Conservation (phyloP, 2,113 vertebrate genomes). For the Podocnemis expansa region DNA sequence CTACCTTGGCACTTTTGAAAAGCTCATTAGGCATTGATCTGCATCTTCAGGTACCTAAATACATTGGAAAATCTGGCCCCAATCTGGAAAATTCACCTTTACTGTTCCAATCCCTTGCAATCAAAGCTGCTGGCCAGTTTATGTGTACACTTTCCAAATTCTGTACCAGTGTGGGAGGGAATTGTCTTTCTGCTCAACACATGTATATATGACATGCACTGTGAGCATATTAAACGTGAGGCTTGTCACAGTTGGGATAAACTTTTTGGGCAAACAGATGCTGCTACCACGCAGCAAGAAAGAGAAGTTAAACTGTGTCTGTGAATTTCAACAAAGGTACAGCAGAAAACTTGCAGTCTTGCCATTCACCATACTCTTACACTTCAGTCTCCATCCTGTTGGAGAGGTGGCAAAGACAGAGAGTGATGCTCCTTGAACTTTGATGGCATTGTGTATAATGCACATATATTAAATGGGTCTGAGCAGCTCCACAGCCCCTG, state of each 20-base stretch:
- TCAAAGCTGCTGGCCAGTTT: not conserved
- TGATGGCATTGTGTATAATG: not conserved
- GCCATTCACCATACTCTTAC: not conserved
- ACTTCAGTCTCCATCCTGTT: not conserved
- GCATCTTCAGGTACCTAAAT: not conserved
- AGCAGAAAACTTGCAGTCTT: not conserved
- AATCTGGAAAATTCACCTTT: not conserved
- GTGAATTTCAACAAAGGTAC: not conserved
- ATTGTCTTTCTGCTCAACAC: not conserved
- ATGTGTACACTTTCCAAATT: not conserved
- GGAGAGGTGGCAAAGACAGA: not conserved
- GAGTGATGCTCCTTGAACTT: not conserved
- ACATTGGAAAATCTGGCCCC: not conserved
- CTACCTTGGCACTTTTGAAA: not conserved
- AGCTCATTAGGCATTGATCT: not conserved
- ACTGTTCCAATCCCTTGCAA: not conserved
- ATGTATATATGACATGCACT: fast-evolving
- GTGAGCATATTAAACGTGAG: not conserved
- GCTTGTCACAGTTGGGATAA: not conserved
- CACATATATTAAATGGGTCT: not conserved
- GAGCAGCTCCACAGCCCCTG: not conserved
- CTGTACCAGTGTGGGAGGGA: not conserved
- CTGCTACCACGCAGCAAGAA: not conserved
- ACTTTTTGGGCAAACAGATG: not conserved
- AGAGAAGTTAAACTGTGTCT: not conserved